phyloP scores from a whole-genome alignment of 2,888 invertebrate species.

The Sthenelais limicola region DNA sequence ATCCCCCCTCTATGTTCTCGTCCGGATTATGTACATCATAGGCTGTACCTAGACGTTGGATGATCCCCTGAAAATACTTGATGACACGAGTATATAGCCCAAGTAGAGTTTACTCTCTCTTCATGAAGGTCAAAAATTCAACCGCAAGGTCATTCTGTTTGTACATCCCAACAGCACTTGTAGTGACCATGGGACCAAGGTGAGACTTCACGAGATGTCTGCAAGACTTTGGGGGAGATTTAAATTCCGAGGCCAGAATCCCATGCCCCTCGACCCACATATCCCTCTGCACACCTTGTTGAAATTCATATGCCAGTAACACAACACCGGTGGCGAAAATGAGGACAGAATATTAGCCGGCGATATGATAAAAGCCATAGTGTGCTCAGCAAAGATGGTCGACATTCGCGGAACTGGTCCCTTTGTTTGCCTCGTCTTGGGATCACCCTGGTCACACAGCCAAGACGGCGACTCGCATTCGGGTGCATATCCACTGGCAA shows the following conservation, averaged over 20 bases:
- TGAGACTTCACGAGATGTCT: background rate
- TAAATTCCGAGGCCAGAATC: background rate
- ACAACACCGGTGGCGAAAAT: slow-evolving; percentile 10
- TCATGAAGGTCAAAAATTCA: no score
- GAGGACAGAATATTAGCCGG: slow-evolving; percentile 24
- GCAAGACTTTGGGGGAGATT: background rate
- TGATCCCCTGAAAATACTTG: no score
- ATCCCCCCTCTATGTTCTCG: no score
- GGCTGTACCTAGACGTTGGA: no score
- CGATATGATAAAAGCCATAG: background rate
- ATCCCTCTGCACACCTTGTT: background rate
- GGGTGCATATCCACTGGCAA: slow-evolving; percentile 20
- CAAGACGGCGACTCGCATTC: slow-evolving; percentile 13
- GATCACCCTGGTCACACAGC: background rate
- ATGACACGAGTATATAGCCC: no score
- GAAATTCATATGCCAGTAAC: slow-evolving; percentile 4
- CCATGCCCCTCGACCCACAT: background rate
- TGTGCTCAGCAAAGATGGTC: background rate
- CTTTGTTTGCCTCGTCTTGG: slow-evolving; percentile 12
- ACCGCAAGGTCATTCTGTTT: no score
- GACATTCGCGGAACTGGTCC: no score
- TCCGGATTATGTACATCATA: no score
- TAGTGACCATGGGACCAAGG: background rate
- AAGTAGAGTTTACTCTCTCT: no score
- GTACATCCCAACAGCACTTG: no score